phyloP scores from a whole-genome alignment of 2,888 invertebrate genomes.

The Tachina lurida region DNA sequence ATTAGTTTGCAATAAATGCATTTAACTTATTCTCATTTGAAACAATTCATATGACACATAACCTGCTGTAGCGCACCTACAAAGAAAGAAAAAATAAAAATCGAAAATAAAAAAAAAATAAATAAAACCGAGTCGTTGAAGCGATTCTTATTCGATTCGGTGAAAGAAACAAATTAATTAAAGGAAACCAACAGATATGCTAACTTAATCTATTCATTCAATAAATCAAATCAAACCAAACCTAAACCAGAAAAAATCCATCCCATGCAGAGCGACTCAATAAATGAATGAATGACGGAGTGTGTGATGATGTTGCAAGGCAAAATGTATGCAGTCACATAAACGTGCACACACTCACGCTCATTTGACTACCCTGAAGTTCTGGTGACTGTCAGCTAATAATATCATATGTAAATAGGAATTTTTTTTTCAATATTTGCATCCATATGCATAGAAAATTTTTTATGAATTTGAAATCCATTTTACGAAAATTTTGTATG shows the following conservation, averaged over 20 bases:
- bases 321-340: background rate
- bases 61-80: slow-evolving; percentile 24
- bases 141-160: slow-evolving; percentile 77
- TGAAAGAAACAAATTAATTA: slow-evolving; percentile 82
- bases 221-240: slow-evolving; percentile 79
- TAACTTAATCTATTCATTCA: slow-evolving; percentile 80
- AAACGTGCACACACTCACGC: background rate
- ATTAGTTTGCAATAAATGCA: too few relatives aligned
- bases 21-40: too few relatives aligned
- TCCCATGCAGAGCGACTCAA: slow-evolving; percentile 61
- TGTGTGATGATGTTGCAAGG: slow-evolving; percentile 34
- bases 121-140: slow-evolving; percentile 54
- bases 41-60: background rate
- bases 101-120: background rate
- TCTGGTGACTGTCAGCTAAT: background rate
- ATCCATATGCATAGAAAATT: too few relatives aligned
- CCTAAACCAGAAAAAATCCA: slow-evolving; percentile 56
- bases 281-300: slow-evolving; percentile 51
- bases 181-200: slow-evolving; percentile 80
- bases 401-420: background rate
- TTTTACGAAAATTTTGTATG: too few relatives aligned
- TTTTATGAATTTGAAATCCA: too few relatives aligned
- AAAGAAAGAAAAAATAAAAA: background rate
- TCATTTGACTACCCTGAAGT: slow-evolving; percentile 5
- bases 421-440: too few relatives aligned